A percentile compares a stretch with the other conserved stretches of the same genome.
Conservation (phyloP, 2,888 invertebrate genomes). For the Camponotus fellah region DNA sequence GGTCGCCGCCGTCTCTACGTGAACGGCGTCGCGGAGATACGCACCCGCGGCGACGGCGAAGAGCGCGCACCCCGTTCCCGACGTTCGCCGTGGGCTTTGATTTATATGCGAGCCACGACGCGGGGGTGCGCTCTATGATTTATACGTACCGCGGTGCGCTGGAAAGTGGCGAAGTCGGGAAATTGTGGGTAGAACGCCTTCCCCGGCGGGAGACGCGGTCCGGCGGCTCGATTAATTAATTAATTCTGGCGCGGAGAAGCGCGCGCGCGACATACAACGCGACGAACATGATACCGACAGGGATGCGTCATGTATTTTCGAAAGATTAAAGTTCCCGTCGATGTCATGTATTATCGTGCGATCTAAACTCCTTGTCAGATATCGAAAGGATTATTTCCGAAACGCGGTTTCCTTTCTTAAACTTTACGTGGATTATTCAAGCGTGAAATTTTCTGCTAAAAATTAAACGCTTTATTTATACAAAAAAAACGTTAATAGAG, state of each 20-base stretch:
- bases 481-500: not conserved
- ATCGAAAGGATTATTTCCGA: not conserved
- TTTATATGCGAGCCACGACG: conserved; percentile 64
- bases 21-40: conserved; percentile 61
- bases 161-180: conserved; percentile 54
- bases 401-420: not conserved
- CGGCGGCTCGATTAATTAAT: conserved; percentile 60
- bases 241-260: conserved; percentile 34
- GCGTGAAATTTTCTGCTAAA: not conserved
- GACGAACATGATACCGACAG: conserved; percentile 20
- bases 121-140: conserved; percentile 42
- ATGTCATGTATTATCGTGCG: conserved; percentile 19
- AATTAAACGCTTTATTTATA: not conserved
- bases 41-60: conserved; percentile 44
- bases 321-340: conserved; percentile 27
- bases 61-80: conserved; percentile 14
- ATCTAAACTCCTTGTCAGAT: not conserved
- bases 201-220: conserved; percentile 21
- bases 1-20: not conserved
- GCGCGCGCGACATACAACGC: not conserved
- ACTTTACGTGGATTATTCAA: not conserved
- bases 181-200: conserved; percentile 50
- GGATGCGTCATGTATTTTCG: conserved; percentile 18
- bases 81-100: conserved; percentile 58
- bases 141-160: conserved; percentile 35